Conservation (phyloP, 2,888 invertebrate species). For the Rhagonycha lutea region DNA sequence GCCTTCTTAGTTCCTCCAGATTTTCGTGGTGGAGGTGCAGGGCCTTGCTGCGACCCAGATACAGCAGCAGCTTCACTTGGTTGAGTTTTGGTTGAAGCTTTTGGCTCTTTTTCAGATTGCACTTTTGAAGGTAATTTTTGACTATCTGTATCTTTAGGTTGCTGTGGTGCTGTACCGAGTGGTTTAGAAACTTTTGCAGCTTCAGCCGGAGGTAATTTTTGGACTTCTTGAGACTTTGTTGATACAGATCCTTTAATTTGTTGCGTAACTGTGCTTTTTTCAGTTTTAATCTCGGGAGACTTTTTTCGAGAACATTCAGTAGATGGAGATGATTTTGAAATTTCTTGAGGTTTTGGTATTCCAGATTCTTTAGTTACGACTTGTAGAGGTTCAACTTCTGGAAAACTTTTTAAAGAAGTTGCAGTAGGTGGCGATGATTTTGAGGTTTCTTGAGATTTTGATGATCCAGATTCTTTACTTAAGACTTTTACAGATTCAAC, state of each 20-base stretch:
- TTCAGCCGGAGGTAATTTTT: not conserved
- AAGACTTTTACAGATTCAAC: not conserved
- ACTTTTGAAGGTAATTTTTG: constrained; percentile 9
- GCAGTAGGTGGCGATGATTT: constrained; percentile 5
- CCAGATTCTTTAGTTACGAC: not conserved
- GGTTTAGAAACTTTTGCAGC: not conserved
- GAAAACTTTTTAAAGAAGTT: not conserved
- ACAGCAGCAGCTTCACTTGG: constrained; percentile 14
- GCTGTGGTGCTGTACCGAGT: not conserved
- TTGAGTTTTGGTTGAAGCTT: constrained; percentile 11
- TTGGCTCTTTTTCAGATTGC: constrained; percentile 9
- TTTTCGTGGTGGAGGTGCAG: constrained; percentile 61
- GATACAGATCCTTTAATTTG: not conserved
- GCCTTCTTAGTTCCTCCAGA: constrained; percentile 34
- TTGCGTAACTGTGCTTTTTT: not conserved
- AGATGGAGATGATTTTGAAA: constrained; percentile 19
- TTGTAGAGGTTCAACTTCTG: not conserved
- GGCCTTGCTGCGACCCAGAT: constrained; percentile 48
- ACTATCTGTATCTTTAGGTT: not conserved
- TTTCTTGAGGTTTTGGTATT: not conserved
- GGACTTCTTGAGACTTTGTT: not conserved
- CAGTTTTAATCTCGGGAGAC: not conserved
- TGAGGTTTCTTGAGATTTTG: constrained; percentile 17
- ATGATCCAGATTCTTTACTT: not conserved
- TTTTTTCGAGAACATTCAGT: not conserved